Percentiles rank a stretch among this genome's conserved stretches.
These are phyloP conservation scores for Monomorium pharaonis DNA, from an alignment of 1,140 invertebrate genomes.

Conservation along the genomic window DNA sequence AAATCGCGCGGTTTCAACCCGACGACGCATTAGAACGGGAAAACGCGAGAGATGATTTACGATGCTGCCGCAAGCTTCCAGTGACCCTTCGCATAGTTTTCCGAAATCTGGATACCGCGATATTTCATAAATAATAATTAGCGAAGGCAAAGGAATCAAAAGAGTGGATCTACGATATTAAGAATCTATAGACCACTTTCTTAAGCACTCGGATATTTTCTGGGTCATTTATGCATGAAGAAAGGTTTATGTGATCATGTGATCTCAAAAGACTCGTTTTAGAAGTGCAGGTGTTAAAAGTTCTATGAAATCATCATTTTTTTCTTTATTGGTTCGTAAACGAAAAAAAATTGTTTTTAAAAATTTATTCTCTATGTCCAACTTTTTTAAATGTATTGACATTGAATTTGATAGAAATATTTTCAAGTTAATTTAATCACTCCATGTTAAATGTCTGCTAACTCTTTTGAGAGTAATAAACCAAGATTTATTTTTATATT, in stretches of 20 bases:
- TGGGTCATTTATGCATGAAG: background rate
- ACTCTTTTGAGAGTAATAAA: background rate
- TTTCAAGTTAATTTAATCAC: background rate
- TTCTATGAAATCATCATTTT: no score
- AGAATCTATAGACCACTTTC: background rate
- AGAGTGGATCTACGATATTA: background rate
- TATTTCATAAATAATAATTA: background rate
- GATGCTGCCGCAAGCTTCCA: background rate
- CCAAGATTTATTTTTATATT: background rate
- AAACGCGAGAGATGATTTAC: constrained; percentile 2
- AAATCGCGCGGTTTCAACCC: background rate
- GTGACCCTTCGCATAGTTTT: background rate
- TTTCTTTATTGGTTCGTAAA: no score
- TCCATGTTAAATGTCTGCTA: background rate
- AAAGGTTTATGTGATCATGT: background rate
- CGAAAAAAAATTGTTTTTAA: no score
- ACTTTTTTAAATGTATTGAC: background rate
- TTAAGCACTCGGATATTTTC: background rate
- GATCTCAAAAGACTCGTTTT: background rate
- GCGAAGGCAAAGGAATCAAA: background rate
- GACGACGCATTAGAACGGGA: background rate
- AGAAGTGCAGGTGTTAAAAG: background rate
- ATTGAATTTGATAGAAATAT: background rate
- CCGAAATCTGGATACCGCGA: background rate
- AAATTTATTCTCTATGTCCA: background rate